Conservation (phyloP, 2,113 vertebrate species). For the Condylura cristata region DNA sequence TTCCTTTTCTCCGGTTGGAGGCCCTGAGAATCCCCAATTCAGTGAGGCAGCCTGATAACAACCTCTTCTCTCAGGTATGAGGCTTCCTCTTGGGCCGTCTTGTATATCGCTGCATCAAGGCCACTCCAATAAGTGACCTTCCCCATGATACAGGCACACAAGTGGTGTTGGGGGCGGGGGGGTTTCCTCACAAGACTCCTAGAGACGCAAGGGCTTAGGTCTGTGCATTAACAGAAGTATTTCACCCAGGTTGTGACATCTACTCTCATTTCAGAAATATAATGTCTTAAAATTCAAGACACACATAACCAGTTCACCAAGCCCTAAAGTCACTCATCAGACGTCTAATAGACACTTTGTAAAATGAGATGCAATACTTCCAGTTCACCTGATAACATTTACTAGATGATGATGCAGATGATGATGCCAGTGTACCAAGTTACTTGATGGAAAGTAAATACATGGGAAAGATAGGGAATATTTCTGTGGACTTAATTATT, state of each 20-base stretch:
- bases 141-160: too few relatives aligned
- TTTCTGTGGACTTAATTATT: neutral
- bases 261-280: neutral
- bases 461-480: neutral
- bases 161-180: neutral
- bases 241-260: neutral
- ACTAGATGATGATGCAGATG: neutral
- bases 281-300: conserved; percentile 30
- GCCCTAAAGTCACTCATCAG: neutral
- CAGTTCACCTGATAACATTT: neutral
- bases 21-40: neutral
- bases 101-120: neutral
- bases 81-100: neutral
- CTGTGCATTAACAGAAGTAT: neutral
- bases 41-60: neutral
- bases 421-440: too few relatives aligned
- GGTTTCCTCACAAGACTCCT: neutral
- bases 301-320: neutral
- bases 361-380: rapidly evolving
- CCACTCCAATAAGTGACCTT: neutral
- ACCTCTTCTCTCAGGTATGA: neutral
- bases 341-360: neutral
- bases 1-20: neutral
- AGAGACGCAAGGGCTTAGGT: neutral
- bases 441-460: neutral